Base-by-base conservation (phyloP, 2,888 invertebrate genomes). In the Hypena proboscidalis region DNA sequence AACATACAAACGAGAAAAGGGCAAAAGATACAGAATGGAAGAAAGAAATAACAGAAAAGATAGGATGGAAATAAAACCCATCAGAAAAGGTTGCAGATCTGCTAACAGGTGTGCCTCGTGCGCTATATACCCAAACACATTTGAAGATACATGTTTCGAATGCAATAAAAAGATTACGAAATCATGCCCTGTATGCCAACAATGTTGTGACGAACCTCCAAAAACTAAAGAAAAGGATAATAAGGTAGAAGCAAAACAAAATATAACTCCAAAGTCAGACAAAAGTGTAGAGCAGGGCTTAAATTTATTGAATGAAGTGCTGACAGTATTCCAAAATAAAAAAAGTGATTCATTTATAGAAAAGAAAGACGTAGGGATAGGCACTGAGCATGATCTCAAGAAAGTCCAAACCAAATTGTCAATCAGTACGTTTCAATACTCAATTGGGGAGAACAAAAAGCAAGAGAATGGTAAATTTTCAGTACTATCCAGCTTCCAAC, bases 261-360 rank as follows among this genome's bases (percentile, higher is more conserved):
- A 79, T 57, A 60, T 62, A 0, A 70, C 80, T 1, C 86, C 86
- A 50, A 85, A 85, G 0, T 73, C 75, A 0, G 60, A 74, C 26
- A 61, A 75, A 1, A 77, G 83, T 42, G 57, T 80, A 0, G 50
- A 58, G 2, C 72, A 83, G 58, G 82, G 79, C 1, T 21, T 86
- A 0, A 76, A 68, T 21, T 59, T 90, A n/a, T 55, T 90, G 0
- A 85, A 85, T 32, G 88, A 89, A 75, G 87, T 90, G 0, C 50
- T 90, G 1, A 83, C 77, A 3, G 85, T 80, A 1, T 88, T 89
- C 36, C 83, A 88, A 58, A 82, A 57, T 38, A 85, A 83, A 37
- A 86, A 85, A 53, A 68, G 70, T 29, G 29, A 59, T 2, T 65
- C 60, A 1, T 32, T 68, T 40, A 54, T 63, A 40, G 34, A 58